A percentile compares a stretch with the other conserved stretches of the same genome.
phyloP scores from a whole-genome alignment of 2,113 vertebrate genomes.

The Dicerorhinus sumatrensis region DNA sequence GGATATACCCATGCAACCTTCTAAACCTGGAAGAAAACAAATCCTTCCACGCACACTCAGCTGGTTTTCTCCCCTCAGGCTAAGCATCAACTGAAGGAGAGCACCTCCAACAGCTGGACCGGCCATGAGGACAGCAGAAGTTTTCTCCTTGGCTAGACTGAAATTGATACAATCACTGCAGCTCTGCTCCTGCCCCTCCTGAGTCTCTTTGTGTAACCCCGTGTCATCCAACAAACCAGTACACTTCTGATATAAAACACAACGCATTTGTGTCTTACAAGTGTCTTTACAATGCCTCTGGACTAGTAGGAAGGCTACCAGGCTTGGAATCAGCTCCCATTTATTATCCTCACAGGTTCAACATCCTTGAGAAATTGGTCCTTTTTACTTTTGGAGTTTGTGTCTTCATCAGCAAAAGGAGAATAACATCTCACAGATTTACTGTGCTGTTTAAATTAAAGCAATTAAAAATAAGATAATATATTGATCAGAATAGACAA shows the following conservation, averaged over 20 bases:
- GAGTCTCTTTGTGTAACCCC: not conserved
- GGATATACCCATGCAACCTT: not conserved
- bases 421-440: not conserved
- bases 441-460: not conserved
- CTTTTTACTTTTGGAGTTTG: not conserved
- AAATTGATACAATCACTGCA: slow-evolving; percentile 37
- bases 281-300: not conserved
- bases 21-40: not conserved
- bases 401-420: not conserved
- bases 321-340: not conserved
- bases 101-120: not conserved
- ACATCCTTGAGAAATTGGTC: not conserved
- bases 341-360: not conserved
- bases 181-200: not conserved
- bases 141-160: slow-evolving; percentile 42
- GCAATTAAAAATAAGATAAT: slow-evolving; percentile 23
- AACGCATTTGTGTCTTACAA: not conserved
- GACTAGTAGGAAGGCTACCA: not conserved
- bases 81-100: not conserved
- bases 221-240: not conserved
- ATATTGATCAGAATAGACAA: not conserved
- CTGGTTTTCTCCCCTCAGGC: not conserved
- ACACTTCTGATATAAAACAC: not conserved
- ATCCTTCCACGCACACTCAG: not conserved
- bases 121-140: slow-evolving; percentile 46